These are phyloP conservation scores for Camarhynchus parvulus DNA, from an alignment of 2,113 vertebrate genomes.

Conservation along the genomic window DNA sequence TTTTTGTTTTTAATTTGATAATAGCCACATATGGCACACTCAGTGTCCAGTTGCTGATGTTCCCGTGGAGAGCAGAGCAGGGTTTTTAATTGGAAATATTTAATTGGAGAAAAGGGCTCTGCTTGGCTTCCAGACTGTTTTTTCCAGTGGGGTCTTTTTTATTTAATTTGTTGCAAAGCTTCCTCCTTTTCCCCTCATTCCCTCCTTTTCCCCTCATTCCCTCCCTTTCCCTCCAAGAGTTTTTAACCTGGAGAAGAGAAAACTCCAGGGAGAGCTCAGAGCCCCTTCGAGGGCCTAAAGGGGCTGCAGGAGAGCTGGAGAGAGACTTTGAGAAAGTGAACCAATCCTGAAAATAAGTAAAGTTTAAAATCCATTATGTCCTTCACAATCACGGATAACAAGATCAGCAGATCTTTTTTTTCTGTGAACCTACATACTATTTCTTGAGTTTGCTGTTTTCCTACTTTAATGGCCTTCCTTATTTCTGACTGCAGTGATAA, in stretches of 20 bases:
- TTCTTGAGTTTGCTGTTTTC: background rate
- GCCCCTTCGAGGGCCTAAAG: background rate
- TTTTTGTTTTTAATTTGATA: background rate
- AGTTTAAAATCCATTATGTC: constrained; percentile 14
- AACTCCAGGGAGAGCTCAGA: background rate
- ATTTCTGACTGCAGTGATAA: background rate
- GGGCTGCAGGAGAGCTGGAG: background rate
- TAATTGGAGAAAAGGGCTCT: background rate
- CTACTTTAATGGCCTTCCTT: background rate
- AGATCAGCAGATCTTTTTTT: background rate
- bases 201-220: background rate
- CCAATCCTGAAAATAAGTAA: background rate
- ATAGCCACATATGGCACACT: background rate
- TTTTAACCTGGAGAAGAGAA: background rate
- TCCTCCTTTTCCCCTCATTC: background rate
- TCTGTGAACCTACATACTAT: background rate
- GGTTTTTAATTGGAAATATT: background rate
- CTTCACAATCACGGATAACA: background rate
- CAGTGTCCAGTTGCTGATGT: background rate
- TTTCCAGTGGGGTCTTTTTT: background rate
- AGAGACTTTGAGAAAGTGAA: background rate
- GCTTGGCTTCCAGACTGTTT: background rate
- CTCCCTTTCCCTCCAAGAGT: background rate
- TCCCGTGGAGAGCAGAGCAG: background rate
- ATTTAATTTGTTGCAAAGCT: background rate